Evolutionary conservation across 2,888 invertebrate species (phyloP), one percentile per base, ranked within the genome.

Genomic region (Diaphora mendica): DNA sequence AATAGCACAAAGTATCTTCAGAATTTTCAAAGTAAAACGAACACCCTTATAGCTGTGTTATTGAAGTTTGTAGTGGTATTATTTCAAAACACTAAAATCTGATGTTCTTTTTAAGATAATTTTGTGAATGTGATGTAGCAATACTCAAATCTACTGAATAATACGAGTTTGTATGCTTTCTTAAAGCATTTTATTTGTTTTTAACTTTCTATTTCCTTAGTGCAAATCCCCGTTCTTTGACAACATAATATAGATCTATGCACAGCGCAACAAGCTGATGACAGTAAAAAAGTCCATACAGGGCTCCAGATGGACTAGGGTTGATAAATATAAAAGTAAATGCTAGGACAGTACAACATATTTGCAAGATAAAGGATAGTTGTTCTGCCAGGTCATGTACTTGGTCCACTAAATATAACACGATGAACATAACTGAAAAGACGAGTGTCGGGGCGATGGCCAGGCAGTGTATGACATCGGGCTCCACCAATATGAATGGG

Each of bases 341-440:
- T 70, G 91, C 91, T 20, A 86, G 0, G 20, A 89, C 2, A 75
- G 86, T 91, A 8, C 92, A 72, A 17, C 74, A 44, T 77, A 93
- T 89, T 88, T 94, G 92, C 66, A 88, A 59, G 2, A 85, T 35
- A 73, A 95, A 80, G 77, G 93, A 95, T 65, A 94, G 82, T 85
- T 95, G 94, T 86, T 95, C 95, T 7, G 94, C 94, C 80, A 93
- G 79, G 79, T 91, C 90, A 77, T 94, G 93, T 71, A 93, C 94
- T 91, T 94, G 95, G 81, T 95, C 95, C 91, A 94, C 94, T 88
- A 95, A 87, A 85, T 95, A 94, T 71, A 95, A 87, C 79, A 94
- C 86, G 87, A 93, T 79, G 88, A 94, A 94, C 87, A 94, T 92
- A 74, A 93, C 70, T 5, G 95, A 93, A 83, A 94, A 82, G 76